Evolutionary conservation across 1,140 invertebrate genomes (phyloP).

Genomic region (Solenopsis fugax): DNA sequence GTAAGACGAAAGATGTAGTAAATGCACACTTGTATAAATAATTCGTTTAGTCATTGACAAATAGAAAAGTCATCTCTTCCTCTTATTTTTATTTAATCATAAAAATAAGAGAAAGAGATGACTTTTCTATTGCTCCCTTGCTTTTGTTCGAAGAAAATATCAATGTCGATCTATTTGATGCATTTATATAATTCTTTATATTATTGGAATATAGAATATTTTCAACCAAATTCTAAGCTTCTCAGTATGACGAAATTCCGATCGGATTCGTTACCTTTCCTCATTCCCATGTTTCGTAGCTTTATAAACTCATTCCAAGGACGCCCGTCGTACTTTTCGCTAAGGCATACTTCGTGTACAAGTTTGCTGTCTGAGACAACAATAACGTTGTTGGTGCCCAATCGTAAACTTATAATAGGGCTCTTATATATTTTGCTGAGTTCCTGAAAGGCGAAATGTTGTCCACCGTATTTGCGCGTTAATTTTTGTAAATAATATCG

Average conservation of each 20-base stretch:
- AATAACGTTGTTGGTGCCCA: slow-evolving; percentile 89
- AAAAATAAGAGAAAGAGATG: too few species aligned
- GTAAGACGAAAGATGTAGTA: background rate
- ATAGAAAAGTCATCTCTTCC: background rate
- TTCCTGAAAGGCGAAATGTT: slow-evolving; percentile 88
- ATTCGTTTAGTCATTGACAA: background rate
- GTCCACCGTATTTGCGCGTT: slow-evolving; percentile 86
- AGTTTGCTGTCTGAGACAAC: slow-evolving; percentile 88
- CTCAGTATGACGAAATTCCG: background rate
- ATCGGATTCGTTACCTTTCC: slow-evolving; percentile 85
- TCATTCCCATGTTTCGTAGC: slow-evolving; percentile 90
- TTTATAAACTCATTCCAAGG: slow-evolving; percentile 91
- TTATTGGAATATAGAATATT: background rate
- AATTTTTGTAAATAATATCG: slow-evolving; percentile 87
- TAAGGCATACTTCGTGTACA: slow-evolving; percentile 88
- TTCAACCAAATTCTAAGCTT: background rate
- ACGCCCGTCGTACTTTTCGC: slow-evolving; percentile 90
- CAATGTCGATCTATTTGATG: background rate
- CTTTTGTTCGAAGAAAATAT: background rate
- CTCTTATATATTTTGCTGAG: slow-evolving; percentile 89
- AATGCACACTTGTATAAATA: background rate
- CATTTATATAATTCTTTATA: background rate
- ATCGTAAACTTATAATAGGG: slow-evolving; percentile 89
- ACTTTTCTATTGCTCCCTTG: too few species aligned
- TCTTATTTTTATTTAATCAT: background rate